A percentile compares a stretch with the other conserved stretches of the same genome.
Evolutionary conservation across 2,113 vertebrate species (phyloP).

Genomic region (Cyprinodon variegatus): DNA sequence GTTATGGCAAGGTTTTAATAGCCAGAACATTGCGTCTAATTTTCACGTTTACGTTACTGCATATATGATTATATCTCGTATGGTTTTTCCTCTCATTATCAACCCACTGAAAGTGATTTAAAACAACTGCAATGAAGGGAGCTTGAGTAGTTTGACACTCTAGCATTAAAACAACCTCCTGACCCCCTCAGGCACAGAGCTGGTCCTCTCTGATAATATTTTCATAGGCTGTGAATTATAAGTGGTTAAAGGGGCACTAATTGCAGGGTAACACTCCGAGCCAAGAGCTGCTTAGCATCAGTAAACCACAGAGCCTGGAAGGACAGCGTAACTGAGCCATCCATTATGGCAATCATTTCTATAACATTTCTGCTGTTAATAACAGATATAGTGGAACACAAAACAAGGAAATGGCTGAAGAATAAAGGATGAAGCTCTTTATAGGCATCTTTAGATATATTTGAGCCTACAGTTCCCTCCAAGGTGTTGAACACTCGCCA

Average conservation of each 20-base stretch:
- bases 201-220: conserved; percentile 77
- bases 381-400: conserved; percentile 59
- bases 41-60: conserved; percentile 68
- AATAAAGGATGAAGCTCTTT: conserved; percentile 32
- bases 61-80: conserved; percentile 53
- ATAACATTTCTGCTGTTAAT: conserved; percentile 57
- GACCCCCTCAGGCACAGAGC: conserved; percentile 71
- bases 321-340: conserved; percentile 37
- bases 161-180: conserved; percentile 72
- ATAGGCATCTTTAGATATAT: conserved; percentile 40
- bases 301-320: conserved; percentile 62
- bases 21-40: conserved; percentile 57
- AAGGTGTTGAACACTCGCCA: background rate
- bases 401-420: conserved; percentile 44
- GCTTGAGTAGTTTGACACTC: conserved; percentile 63
- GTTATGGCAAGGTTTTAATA: conserved; percentile 55
- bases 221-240: conserved; percentile 78
- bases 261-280: conserved; percentile 54
- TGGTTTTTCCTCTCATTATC: conserved; percentile 56
- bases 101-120: conserved; percentile 67
- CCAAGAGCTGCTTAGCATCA: conserved; percentile 74
- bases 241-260: conserved; percentile 75
- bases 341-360: conserved; percentile 70
- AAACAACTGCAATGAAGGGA: conserved; percentile 53
- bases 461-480: conserved; percentile 27